phyloP scores from a whole-genome alignment of 2,113 vertebrate species.

The Mormyrus iriodes region DNA sequence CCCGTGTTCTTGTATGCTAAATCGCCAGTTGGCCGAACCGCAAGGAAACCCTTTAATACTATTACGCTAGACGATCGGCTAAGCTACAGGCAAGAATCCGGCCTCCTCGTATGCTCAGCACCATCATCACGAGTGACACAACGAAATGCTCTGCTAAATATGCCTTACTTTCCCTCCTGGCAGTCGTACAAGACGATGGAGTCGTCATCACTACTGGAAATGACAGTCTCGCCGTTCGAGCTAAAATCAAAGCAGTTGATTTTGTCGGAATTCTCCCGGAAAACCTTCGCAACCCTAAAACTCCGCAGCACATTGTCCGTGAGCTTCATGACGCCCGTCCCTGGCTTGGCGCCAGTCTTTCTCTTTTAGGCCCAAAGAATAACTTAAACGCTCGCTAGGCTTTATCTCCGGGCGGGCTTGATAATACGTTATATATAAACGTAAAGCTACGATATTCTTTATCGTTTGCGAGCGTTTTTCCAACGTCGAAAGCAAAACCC shows the following conservation, averaged over 20 bases:
- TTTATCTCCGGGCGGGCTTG: conserved; percentile 5
- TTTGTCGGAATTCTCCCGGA: conserved; percentile 95
- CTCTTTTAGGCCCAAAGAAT: neutral
- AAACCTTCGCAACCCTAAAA: conserved; percentile 97
- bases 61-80: neutral
- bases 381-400: neutral
- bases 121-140: neutral
- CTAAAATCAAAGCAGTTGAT: conserved; percentile 98
- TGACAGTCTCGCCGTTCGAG: conserved; percentile 93
- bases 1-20: conserved; percentile 10
- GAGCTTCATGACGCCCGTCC: conserved; percentile 78
- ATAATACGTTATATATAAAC: neutral
- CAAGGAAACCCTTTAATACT: neutral
- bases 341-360: conserved; percentile 41
- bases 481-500: conserved; percentile 39
- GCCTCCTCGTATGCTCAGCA: neutral
- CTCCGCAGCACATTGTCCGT: conserved; percentile 98
- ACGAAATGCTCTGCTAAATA: neutral
- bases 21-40: conserved; percentile 37
- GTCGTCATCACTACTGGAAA: conserved; percentile 97
- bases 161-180: conserved; percentile 96
- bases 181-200: conserved; percentile 96
- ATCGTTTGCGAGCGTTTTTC: conserved; percentile 13
- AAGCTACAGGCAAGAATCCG: neutral
- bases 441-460: neutral